These are phyloP conservation scores for Amphilophus citrinellus DNA, from an alignment of 2,113 vertebrate genomes.

Conservation along the genomic window DNA sequence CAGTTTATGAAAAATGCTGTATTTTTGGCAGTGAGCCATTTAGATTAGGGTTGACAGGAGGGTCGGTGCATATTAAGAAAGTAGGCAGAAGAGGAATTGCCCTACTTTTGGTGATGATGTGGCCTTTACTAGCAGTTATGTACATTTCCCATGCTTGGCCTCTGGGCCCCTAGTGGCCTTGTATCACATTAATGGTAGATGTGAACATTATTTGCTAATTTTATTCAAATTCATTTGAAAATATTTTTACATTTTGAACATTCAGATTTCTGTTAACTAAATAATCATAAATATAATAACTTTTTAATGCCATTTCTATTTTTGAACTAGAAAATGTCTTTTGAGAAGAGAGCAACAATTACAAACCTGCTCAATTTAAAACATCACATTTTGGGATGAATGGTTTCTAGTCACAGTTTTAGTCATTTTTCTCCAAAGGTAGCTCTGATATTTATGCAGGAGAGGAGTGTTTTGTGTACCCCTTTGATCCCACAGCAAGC, in stretches of 20 bases:
- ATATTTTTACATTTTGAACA: background rate
- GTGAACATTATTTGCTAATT: background rate
- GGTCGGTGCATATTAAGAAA: conserved; percentile 30
- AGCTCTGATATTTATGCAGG: conserved; percentile 25
- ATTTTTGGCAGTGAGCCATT: conserved; percentile 21
- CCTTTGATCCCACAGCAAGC: background rate
- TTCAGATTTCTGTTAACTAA: background rate
- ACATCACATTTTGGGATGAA: background rate
- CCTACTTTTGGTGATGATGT: conserved; percentile 55
- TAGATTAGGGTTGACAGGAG: conserved; percentile 32
- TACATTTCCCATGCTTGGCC: conserved; percentile 7
- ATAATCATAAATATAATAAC: background rate
- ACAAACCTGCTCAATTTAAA: background rate
- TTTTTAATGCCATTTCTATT: background rate
- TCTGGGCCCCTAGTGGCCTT: conserved; percentile 23
- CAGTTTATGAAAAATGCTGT: background rate
- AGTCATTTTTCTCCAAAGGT: background rate
- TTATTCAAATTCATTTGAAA: background rate
- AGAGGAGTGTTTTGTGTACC: conserved; percentile 5
- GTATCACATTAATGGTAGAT: conserved; percentile 7
- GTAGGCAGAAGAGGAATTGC: conserved; percentile 28
- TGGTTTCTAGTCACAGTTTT: background rate
- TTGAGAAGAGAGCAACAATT: background rate
- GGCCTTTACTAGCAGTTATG: conserved; percentile 47
- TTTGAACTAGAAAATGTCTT: background rate